Base-by-base conservation (phyloP, 2,888 invertebrate genomes). In the Vanessa cardui region DNA sequence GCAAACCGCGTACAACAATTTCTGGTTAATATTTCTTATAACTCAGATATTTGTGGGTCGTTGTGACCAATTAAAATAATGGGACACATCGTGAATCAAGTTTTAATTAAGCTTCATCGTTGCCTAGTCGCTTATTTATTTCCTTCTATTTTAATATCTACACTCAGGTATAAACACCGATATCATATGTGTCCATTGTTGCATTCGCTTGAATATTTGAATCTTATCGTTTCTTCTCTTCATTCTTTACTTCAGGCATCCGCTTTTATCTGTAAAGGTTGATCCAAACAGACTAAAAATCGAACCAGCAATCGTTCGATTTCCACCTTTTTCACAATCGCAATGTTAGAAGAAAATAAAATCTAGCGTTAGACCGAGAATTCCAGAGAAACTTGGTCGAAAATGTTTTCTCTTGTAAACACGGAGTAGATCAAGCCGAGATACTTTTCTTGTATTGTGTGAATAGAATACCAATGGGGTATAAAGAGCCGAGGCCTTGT, bases 331-430 rank as follows among this genome's bases (percentile, higher is more conserved):
- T 71, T 62, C 52, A 58, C 21, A 63, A 44, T 54, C 46, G 50
- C 15, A 33, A 45, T n/a, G 45, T 52, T 31, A n/a, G 26, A 60
- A 68, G 64, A 69, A 71, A 71, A 69, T 71, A 71, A 71, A 73
- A 70, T 68, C 64, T 66, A 64, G 52, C 54, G 68, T 70, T 61
- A 58, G 58, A 73, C 64, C 56, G 50, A 58, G 68, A 64, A 67
- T 68, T 72, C 71, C 3, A 56, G 47, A 21, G 62, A 58, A 47
- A 65, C 46, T 64, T 56, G 62, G 62, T 47, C 33, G 20, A 54
- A 39, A 59, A 62, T 62, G 52, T 65, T 62, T 56, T 52, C 18
- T 52, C 49, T 16, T 49, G 62, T 65, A 62, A 69, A 65, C 62
- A 65, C 15, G 47, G 20, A 54, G 46, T 56, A 56, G 56, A 33